These are phyloP conservation scores for Cariama cristata DNA, from an alignment of 2,113 vertebrate species.

Conservation along the genomic window DNA sequence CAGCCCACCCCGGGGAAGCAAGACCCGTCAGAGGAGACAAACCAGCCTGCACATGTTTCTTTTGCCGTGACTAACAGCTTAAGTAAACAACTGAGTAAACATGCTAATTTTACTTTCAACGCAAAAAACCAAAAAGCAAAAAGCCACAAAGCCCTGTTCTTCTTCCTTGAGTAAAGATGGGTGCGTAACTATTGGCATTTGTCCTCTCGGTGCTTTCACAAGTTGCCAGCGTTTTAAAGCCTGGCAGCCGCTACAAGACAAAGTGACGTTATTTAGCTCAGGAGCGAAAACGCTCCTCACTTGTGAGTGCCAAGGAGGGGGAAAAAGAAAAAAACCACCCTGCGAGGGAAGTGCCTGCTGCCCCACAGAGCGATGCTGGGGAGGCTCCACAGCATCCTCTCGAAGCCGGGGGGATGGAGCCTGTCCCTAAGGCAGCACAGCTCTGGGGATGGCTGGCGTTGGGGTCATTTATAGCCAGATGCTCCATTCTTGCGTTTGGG, in stretches of 20 bases:
- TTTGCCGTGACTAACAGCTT: not conserved
- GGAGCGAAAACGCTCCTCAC: not conserved
- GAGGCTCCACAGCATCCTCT: accelerated
- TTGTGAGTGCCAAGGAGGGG: not conserved
- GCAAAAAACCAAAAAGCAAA: not conserved
- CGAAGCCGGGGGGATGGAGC: accelerated
- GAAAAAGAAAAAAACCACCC: not conserved
- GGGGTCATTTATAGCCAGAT: not conserved
- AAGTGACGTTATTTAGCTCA: not conserved
- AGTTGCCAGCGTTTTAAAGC: not conserved
- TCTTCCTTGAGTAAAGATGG: not conserved
- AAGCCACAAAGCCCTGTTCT: not conserved
- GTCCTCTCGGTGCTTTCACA: not conserved
- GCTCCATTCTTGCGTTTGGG: not conserved
- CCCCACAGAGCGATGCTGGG: not conserved
- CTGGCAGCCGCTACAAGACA: not conserved
- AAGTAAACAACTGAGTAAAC: not conserved
- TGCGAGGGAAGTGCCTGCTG: not conserved
- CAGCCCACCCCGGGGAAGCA: not conserved
- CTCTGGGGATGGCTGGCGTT: not conserved
- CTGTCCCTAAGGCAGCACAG: not conserved
- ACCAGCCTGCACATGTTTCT: not conserved
- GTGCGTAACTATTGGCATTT: not conserved
- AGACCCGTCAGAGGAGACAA: not conserved
- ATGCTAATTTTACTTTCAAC: constrained; percentile 17